Conservation (phyloP, 2,888 invertebrate genomes). For the Megaustenia siamemsis region DNA sequence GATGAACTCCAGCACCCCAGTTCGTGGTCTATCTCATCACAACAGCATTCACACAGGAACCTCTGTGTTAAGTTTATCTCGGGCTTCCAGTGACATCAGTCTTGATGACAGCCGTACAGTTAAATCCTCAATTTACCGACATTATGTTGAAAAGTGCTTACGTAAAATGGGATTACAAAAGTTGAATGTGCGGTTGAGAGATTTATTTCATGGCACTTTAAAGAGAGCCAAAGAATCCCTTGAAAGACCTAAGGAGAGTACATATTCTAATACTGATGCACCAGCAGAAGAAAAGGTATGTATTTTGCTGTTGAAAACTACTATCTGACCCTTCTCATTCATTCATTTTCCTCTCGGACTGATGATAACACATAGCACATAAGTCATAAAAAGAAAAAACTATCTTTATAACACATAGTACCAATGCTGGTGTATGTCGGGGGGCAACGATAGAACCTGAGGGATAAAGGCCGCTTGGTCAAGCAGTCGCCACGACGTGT, state of each 20-base stretch:
- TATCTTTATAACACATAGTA: too few species aligned
- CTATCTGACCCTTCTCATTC: too few species aligned
- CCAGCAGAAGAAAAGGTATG: slow-evolving; percentile 22
- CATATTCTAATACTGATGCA: slow-evolving; percentile 28
- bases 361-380: too few species aligned
- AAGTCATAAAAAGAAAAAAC: too few species aligned
- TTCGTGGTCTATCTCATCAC: slow-evolving; percentile 53
- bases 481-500: too few species aligned
- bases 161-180: slow-evolving; percentile 91
- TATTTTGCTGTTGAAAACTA: too few species aligned
- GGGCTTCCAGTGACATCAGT: slow-evolving; percentile 74
- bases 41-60: slow-evolving; percentile 53
- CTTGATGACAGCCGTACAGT: slow-evolving; percentile 64
- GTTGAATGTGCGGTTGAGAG: slow-evolving; percentile 88
- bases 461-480: too few species aligned
- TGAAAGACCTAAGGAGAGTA: slow-evolving; percentile 64
- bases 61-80: slow-evolving; percentile 63
- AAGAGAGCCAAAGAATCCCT: slow-evolving; percentile 75
- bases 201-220: slow-evolving; percentile 77
- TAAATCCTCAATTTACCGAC: slow-evolving; percentile 81
- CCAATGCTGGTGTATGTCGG: too few species aligned
- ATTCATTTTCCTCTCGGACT: too few species aligned
- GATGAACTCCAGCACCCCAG: slow-evolving; percentile 67
- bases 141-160: slow-evolving; percentile 91
- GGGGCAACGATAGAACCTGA: too few species aligned